Evolutionary conservation across 2,888 invertebrate genomes (phyloP), one percentile per base, ranked within the genome.

Genomic region (Aromia moschata): DNA sequence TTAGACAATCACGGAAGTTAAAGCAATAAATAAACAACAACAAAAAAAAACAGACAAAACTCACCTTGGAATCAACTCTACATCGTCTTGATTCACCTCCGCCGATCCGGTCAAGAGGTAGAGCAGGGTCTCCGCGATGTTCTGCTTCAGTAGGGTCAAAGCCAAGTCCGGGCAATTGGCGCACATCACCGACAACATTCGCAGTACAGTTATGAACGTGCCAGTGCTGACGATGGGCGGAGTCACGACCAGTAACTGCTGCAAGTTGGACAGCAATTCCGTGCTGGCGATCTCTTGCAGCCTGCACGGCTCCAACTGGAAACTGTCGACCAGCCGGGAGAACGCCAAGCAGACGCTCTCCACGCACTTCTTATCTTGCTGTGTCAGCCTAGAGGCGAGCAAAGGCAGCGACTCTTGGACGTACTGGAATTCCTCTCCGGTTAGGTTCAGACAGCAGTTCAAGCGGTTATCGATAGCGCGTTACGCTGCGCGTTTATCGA

Each of bases 401-500:
- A 96, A 83, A 10, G 93, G 87, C 67, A 98, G 83, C 14, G 95
- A 96, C 63, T 95, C 95, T 59, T 90, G 86, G 17, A 98, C 93
- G 73, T 94, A 90, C 75, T 93, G 92, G 81, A 98, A 98, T 82
- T 99, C 98, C 74, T 97, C 97, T 0, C 90, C 85, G 37, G 93
- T 92, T 72, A 98, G 85, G 82, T 94, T 96, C 79, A 96, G 91
- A 80, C 97, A 98, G 81, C 98, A 99, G 81, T 99, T 99, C 56
- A n/a, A n/a, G 98, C 97, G 0, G 98, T 96, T 69, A 98, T 94
- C 16, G 96, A 93, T 54, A 99, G 84, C 1, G 98, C 98, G 41
- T 97, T 93, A 30, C 98, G 89, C 83, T 99, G 99, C 10, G 98
- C 98, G 77, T 94, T 94, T 74, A 98, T 96, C 43, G 98, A 97